These are phyloP conservation scores for Burhinus bistriatus DNA, from an alignment of 2,113 vertebrate genomes.

Conservation along the genomic window DNA sequence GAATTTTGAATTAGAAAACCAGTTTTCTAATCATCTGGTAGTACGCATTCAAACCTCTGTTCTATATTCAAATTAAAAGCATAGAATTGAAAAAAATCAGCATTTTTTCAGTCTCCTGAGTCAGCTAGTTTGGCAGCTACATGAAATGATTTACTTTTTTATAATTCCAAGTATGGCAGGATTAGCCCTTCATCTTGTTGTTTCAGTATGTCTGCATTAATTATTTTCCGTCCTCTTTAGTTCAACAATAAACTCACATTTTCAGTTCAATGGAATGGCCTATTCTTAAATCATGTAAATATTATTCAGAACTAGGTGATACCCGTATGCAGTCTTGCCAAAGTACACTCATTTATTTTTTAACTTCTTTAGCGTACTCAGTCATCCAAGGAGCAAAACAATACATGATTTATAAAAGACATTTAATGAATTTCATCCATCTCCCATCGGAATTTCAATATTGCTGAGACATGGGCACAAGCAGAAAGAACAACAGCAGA, in stretches of 20 bases:
- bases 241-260: constrained; percentile 36
- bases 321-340: neutral
- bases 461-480: neutral
- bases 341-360: constrained; percentile 43
- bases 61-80: neutral
- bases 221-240: constrained; percentile 39
- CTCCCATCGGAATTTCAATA: neutral
- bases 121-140: constrained; percentile 32
- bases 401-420: constrained; percentile 29
- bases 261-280: neutral
- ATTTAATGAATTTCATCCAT: constrained; percentile 14
- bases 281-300: constrained; percentile 4
- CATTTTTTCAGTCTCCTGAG: neutral
- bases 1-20: neutral
- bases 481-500: neutral
- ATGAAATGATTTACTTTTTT: neutral
- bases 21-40: neutral
- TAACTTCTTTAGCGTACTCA: neutral
- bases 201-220: constrained; percentile 22
- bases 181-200: constrained; percentile 37
- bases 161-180: neutral
- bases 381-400: constrained; percentile 35
- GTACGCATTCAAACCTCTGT: neutral
- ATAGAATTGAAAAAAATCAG: neutral
- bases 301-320: constrained; percentile 22